phyloP scores from a whole-genome alignment of 2,113 vertebrate genomes.

The Erythrocercus mccallii region DNA sequence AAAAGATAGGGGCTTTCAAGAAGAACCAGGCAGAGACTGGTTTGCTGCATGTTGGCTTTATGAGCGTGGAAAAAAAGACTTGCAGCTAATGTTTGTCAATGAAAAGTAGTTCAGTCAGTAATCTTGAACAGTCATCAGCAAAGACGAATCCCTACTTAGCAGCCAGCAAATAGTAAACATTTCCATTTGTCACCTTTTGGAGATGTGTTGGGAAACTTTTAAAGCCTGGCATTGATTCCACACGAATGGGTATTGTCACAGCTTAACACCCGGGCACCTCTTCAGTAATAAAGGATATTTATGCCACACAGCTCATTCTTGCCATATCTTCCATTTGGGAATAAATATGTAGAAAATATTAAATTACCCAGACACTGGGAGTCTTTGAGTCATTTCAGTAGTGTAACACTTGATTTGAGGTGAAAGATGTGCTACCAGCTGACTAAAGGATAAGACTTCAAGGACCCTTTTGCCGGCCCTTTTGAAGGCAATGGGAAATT shows the following conservation, averaged over 20 bases:
- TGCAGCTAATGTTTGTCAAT: neutral
- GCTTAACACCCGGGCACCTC: neutral
- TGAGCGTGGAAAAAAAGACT: neutral
- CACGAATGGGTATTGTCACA: neutral
- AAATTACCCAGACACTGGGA: neutral
- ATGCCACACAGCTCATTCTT: neutral
- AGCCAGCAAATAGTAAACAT: conserved; percentile 47
- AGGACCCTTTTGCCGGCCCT: neutral
- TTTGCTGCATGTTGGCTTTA: conserved; percentile 31
- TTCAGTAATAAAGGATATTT: neutral
- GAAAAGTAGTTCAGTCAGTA: conserved; percentile 17
- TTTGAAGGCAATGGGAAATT: neutral
- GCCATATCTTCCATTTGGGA: neutral
- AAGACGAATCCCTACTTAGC: conserved; percentile 2
- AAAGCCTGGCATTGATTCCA: neutral
- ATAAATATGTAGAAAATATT: neutral
- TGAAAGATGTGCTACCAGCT: neutral
- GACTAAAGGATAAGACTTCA: neutral
- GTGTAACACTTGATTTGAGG: neutral
- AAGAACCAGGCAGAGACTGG: conserved; percentile 45
- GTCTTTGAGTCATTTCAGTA: neutral
- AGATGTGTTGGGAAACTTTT: neutral
- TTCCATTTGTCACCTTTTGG: neutral
- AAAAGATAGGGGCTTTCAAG: conserved; percentile 17
- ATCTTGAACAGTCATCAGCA: neutral